Percentiles rank a stretch among this genome's conserved stretches.
These are phyloP conservation scores for Ibycter americanus DNA, from an alignment of 2,797 vertebrate genomes.

Conservation along the genomic window DNA sequence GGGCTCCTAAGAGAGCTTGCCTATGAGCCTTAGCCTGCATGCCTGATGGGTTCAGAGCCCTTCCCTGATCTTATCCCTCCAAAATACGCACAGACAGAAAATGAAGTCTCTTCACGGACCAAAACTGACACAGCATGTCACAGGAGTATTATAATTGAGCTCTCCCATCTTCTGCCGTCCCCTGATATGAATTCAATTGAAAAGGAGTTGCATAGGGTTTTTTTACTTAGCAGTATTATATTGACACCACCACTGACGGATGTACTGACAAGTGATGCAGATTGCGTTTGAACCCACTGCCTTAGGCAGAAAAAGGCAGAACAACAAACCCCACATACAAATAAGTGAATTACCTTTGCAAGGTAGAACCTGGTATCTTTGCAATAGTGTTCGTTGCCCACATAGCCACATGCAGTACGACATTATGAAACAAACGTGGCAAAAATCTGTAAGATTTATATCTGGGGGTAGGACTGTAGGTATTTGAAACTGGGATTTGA, in stretches of 20 bases:
- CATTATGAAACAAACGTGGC: neutral
- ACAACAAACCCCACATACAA: neutral
- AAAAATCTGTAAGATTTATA: neutral
- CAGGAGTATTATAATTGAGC: neutral
- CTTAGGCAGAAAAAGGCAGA: neutral
- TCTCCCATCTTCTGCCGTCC: neutral
- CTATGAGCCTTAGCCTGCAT: neutral
- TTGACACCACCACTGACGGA: neutral
- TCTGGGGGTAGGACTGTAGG: neutral
- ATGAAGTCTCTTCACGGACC: neutral
- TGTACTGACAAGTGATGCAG: neutral
- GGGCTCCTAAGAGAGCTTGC: neutral
- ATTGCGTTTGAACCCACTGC: neutral
- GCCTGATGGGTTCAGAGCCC: neutral
- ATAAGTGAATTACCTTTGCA: neutral
- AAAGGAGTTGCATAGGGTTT: rapidly evolving
- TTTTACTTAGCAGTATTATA: neutral
- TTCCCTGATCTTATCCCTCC: neutral
- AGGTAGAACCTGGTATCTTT: neutral
- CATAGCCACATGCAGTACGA: neutral
- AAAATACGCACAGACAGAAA: neutral
- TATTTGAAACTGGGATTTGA: neutral
- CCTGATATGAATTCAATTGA: neutral
- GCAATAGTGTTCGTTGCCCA: neutral
- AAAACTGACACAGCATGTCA: neutral